Conservation (phyloP, 1,140 invertebrate species). For the Drosophila ogumai region DNA sequence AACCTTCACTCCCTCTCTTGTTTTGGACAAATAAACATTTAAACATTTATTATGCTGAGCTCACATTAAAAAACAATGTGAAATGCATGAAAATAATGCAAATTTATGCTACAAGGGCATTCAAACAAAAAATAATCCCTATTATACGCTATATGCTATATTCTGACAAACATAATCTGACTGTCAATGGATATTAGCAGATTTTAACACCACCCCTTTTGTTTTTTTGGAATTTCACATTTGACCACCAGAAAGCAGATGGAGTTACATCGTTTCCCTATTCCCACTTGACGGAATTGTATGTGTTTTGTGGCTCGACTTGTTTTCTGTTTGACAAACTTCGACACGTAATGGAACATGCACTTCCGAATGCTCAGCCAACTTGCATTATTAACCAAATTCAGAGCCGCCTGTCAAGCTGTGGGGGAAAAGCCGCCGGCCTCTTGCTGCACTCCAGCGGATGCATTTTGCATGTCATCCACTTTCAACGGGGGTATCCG, state of each 20-base stretch:
- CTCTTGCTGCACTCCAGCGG: conserved; percentile 67
- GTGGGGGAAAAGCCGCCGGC: conserved; percentile 15
- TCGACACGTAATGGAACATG: conserved; percentile 46
- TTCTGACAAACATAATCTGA: conserved; percentile 25
- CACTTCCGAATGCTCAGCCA: conserved; percentile 51
- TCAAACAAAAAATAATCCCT: conserved; percentile 1
- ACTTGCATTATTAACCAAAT: conserved; percentile 55
- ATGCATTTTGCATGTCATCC: conserved; percentile 56
- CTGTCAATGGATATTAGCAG: conserved; percentile 31
- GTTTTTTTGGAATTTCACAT: neutral
- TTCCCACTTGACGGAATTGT: neutral
- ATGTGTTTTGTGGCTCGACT: conserved; percentile 16
- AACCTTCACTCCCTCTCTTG: neutral
- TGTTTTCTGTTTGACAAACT: conserved; percentile 44
- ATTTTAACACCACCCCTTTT: conserved; percentile 2
- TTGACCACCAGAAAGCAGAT: conserved; percentile 20
- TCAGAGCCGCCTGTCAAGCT: conserved; percentile 58
- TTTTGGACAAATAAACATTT: neutral
- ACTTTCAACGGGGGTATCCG: conserved; percentile 29
- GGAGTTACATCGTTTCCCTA: conserved; percentile 10
- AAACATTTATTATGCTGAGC: neutral
- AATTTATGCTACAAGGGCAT: conserved; percentile 4
- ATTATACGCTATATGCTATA: too few species aligned
- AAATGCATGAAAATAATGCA: neutral
- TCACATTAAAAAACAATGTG: neutral